These are phyloP conservation scores for Morpho helenor DNA, from an alignment of 2,888 invertebrate genomes.

Conservation along the genomic window DNA sequence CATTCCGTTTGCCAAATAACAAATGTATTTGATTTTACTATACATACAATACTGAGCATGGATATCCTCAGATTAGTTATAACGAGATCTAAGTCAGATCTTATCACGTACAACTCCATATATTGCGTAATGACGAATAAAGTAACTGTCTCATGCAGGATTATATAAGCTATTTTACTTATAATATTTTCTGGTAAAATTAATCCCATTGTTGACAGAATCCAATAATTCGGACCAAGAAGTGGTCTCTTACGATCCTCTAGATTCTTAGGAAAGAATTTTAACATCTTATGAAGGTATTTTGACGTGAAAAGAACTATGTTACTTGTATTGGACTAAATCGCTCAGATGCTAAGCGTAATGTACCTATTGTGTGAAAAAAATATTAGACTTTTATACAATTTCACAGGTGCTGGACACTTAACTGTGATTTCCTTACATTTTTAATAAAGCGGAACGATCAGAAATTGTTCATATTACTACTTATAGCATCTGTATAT, in stretches of 20 bases:
- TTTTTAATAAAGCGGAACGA: too few relatives aligned
- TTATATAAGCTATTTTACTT: constrained; percentile 36
- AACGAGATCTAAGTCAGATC: constrained; percentile 51
- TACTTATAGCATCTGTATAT: too few relatives aligned
- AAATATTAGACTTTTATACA: too few relatives aligned
- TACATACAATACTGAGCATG: constrained; percentile 58
- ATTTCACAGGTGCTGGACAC: too few relatives aligned
- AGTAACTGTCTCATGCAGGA: constrained; percentile 45
- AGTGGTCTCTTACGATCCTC: constrained; percentile 49
- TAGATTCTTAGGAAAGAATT: constrained; percentile 37
- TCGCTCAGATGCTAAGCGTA: too few relatives aligned
- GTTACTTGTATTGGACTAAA: too few relatives aligned
- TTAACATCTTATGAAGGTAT: constrained; percentile 35
- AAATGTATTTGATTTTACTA: constrained; percentile 52
- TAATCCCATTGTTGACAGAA: constrained; percentile 45
- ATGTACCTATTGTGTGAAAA: too few relatives aligned
- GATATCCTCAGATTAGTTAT: constrained; percentile 62
- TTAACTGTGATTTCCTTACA: too few relatives aligned
- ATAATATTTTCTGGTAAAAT: constrained; percentile 46
- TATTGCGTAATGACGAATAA: constrained; percentile 57
- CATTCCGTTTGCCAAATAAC: constrained; percentile 54
- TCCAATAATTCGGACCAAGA: constrained; percentile 60
- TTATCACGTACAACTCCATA: constrained; percentile 53
- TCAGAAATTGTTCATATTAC: too few relatives aligned
- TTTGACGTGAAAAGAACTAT: constrained; percentile 3